Evolutionary conservation across 2,797 vertebrate genomes (phyloP).

Genomic region (Austrolebias charrua): DNA sequence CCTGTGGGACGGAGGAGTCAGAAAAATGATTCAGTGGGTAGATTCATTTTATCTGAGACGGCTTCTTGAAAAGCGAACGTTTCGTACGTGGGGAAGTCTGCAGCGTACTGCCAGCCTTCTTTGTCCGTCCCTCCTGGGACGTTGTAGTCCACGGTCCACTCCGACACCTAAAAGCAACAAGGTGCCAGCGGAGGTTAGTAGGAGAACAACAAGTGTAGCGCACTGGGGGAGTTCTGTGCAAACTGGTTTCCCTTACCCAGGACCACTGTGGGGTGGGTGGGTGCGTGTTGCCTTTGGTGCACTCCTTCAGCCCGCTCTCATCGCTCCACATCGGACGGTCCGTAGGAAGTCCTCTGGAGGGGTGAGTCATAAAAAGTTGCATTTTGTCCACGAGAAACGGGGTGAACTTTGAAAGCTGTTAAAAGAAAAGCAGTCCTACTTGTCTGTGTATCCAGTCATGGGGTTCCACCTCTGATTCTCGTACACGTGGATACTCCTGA

Average conservation of each 20-base stretch:
- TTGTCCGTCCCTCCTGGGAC: constrained; percentile 87
- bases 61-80: background rate
- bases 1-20: constrained; percentile 68
- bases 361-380: constrained; percentile 3
- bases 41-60: background rate
- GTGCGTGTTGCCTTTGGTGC: constrained; percentile 87
- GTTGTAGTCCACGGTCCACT: constrained; percentile 89
- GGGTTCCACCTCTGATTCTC: constrained; percentile 99
- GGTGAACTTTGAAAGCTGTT: background rate
- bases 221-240: too few relatives aligned
- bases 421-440: constrained; percentile 67
- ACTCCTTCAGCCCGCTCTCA: constrained; percentile 87
- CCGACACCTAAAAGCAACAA: constrained; percentile 82
- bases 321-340: constrained; percentile 99
- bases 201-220: too few relatives aligned
- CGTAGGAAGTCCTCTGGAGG: constrained; percentile 89
- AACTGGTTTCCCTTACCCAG: constrained; percentile 81
- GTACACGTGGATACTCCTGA: constrained; percentile 88
- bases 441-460: constrained; percentile 93
- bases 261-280: constrained; percentile 92
- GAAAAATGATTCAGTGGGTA: background rate
- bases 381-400: background rate
- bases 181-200: too few relatives aligned
- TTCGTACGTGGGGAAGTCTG: constrained; percentile 94
- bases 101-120: constrained; percentile 98